Conservation (phyloP, 2,888 invertebrate species). For the Pherbina coryleti region DNA sequence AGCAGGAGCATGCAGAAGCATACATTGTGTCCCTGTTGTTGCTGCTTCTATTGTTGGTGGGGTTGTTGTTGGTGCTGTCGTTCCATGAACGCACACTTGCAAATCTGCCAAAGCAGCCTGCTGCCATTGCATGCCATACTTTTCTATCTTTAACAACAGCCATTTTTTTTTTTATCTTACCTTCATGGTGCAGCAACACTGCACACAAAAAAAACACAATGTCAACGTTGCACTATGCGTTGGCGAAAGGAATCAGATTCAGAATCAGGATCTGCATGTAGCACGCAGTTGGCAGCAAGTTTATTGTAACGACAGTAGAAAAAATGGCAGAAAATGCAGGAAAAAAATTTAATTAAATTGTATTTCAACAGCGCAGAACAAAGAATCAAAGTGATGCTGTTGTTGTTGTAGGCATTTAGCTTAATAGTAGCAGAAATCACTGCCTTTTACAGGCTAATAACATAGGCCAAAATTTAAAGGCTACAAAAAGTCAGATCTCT, state of each 20-base stretch:
- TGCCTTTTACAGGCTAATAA: neutral
- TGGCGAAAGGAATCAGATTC: neutral
- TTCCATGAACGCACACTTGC: too few relatives aligned
- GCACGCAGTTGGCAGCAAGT: neutral
- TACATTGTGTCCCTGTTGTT: too few relatives aligned
- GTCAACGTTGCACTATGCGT: neutral
- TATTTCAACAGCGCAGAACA: neutral
- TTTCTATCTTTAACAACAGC: neutral
- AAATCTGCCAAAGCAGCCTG: too few relatives aligned
- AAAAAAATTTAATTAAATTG: neutral
- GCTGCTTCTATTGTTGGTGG: too few relatives aligned
- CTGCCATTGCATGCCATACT: too few relatives aligned
- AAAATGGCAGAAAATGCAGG: neutral
- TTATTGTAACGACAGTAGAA: neutral
- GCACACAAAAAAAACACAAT: neutral
- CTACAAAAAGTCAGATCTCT: neutral
- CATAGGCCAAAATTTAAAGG: neutral
- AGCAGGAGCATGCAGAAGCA: too few relatives aligned
- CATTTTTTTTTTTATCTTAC: neutral
- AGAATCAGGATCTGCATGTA: slow-evolving; percentile 2
- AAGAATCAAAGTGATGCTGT: neutral
- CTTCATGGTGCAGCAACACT: neutral
- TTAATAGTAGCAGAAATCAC: neutral
- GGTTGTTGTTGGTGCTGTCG: too few relatives aligned
- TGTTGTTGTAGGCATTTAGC: neutral